Evolutionary conservation across 2,888 invertebrate genomes (phyloP).

Genomic region (Kuschelorhynchus macadamiae): DNA sequence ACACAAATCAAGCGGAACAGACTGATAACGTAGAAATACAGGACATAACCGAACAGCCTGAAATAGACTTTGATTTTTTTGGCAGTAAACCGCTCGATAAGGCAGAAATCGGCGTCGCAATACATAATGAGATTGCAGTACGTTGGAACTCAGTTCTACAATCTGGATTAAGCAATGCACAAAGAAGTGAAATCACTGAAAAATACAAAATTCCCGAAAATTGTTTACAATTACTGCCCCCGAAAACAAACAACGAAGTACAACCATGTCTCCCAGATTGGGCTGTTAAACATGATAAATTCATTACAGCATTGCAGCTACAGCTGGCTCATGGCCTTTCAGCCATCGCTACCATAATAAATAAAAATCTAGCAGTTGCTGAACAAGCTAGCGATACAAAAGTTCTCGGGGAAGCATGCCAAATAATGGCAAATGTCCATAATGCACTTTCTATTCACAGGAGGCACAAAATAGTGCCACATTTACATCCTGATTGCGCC

Average conservation of each 20-base stretch:
- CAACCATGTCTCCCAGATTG: no score
- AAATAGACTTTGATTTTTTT: slow-evolving; percentile 5
- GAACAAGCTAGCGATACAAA: background rate
- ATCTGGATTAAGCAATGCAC: no score
- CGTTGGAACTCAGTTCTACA: no score
- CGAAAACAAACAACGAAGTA: no score
- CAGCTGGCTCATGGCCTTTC: slow-evolving; percentile 10
- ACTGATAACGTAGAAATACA: no score
- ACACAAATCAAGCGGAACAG: no score
- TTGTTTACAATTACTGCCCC: no score
- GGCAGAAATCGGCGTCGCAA: no score
- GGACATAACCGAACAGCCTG: background rate
- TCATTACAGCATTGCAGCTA: slow-evolving; percentile 10
- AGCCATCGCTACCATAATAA: slow-evolving; percentile 17
- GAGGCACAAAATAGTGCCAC: background rate
- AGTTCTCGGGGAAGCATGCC: background rate
- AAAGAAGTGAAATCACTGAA: no score
- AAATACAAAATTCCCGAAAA: no score
- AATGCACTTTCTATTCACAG: slow-evolving; percentile 3
- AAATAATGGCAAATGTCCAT: slow-evolving; percentile 8
- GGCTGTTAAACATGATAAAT: slow-evolving; percentile 15
- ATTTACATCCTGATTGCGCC: background rate
- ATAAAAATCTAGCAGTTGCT: background rate
- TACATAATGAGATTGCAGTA: no score
- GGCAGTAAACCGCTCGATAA: no score